Conservation (phyloP, 2,888 invertebrate species). For the Nephrotoma flavescens region DNA sequence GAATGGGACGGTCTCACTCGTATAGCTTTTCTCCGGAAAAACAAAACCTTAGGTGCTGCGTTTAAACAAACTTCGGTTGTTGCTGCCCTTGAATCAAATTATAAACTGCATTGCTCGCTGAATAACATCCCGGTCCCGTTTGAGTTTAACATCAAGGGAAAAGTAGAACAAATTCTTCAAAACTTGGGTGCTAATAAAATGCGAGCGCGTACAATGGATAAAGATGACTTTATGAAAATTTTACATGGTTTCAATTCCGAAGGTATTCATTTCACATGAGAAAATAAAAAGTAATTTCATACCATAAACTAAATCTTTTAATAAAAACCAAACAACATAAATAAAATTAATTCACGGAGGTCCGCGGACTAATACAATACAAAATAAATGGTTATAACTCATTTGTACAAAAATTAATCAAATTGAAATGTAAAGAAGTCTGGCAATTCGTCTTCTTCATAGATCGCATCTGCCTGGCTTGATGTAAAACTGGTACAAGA, state of each 20-base stretch:
- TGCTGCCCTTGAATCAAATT: constrained; percentile 81
- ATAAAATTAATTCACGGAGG: not conserved
- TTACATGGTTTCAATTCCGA: constrained; percentile 78
- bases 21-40: constrained; percentile 89
- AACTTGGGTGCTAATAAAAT: constrained; percentile 53
- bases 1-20: constrained; percentile 98
- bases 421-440: not conserved
- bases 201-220: constrained; percentile 86
- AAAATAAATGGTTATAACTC: not conserved
- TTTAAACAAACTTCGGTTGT: constrained; percentile 79
- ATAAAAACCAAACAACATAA: not conserved
- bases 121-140: constrained; percentile 65
- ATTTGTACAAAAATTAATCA: not conserved
- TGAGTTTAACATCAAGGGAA: constrained; percentile 69
- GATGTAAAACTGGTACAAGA: not conserved
- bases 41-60: constrained; percentile 83
- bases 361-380: not conserved
- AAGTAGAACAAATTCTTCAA: constrained; percentile 58
- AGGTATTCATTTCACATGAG: constrained; percentile 71
- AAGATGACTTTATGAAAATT: constrained; percentile 85
- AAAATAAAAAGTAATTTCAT: not conserved
- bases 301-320: not conserved
- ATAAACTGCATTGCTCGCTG: constrained; percentile 72
- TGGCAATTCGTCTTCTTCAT: not conserved
- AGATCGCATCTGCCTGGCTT: not conserved